Conservation (phyloP, 2,113 vertebrate genomes). For the Trogon surrucura region DNA sequence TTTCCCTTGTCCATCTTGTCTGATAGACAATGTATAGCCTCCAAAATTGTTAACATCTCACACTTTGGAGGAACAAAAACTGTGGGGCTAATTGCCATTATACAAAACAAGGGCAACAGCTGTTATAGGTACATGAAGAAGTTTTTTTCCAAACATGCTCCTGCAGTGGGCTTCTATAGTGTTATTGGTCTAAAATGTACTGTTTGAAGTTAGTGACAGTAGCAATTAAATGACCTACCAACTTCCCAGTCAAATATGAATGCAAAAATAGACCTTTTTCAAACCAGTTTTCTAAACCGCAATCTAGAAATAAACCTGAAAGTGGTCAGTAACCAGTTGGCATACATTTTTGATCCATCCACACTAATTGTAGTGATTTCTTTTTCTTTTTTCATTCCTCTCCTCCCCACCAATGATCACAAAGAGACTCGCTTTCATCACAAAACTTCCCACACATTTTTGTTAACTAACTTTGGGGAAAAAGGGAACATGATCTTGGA, state of each 20-base stretch:
- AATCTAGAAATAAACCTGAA: conserved; percentile 2
- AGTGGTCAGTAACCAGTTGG: neutral
- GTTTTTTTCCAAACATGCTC: neutral
- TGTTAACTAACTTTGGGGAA: conserved; percentile 35
- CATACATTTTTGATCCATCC: conserved; percentile 5
- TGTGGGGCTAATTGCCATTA: neutral
- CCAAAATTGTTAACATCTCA: neutral
- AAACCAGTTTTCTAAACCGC: neutral
- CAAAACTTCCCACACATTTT: conserved; percentile 43
- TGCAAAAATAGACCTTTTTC: neutral
- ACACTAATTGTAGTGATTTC: neutral
- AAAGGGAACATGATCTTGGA: conserved; percentile 63
- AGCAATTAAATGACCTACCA: neutral
- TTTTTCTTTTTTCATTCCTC: neutral
- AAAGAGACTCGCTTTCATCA: neutral
- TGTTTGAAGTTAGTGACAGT: neutral
- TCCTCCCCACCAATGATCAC: neutral
- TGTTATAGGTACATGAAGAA: neutral
- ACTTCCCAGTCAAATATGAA: neutral
- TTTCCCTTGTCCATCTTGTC: neutral
- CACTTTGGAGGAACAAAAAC: neutral
- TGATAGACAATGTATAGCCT: neutral
- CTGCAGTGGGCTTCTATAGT: neutral
- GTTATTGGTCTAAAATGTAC: neutral
- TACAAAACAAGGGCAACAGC: neutral